Evolutionary conservation across 2,113 vertebrate genomes (phyloP).

Genomic region (Oncorhynchus kisutch): DNA sequence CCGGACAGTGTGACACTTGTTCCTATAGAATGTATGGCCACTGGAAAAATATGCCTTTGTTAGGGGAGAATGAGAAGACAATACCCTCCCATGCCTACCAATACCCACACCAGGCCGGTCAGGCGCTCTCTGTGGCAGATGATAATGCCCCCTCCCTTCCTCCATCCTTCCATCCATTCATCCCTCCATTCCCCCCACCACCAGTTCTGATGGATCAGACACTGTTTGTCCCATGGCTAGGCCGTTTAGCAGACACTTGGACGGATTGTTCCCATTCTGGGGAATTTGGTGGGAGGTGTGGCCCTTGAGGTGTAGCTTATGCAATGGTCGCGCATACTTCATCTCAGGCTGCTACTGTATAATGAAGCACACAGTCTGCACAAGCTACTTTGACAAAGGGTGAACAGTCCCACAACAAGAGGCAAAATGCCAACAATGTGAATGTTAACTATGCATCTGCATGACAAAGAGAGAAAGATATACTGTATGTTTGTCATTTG

Average conservation of each 20-base stretch:
- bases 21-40: constrained; percentile 29
- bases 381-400: constrained; percentile 14
- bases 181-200: neutral
- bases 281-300: constrained; percentile 44
- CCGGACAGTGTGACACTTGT: constrained; percentile 26
- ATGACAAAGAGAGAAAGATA: constrained; percentile 31
- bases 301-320: constrained; percentile 41
- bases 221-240: constrained; percentile 24
- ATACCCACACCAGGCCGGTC: constrained; percentile 28
- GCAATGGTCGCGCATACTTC: constrained; percentile 26
- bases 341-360: constrained; percentile 30
- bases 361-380: constrained; percentile 35
- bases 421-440: constrained; percentile 36
- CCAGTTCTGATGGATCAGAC: constrained; percentile 1
- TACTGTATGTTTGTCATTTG: constrained; percentile 35
- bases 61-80: constrained; percentile 30
- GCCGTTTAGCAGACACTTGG: constrained; percentile 21
- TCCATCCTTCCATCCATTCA: neutral
- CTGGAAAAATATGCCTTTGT: constrained; percentile 52
- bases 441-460: constrained; percentile 46
- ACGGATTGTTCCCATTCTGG: constrained; percentile 35
- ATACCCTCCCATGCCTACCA: constrained; percentile 18
- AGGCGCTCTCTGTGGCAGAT: constrained; percentile 35
- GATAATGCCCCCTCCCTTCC: constrained; percentile 13
- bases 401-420: constrained; percentile 17